Evolutionary conservation across 2,113 vertebrate species (phyloP).

Genomic region (Neoarius graeffei): DNA sequence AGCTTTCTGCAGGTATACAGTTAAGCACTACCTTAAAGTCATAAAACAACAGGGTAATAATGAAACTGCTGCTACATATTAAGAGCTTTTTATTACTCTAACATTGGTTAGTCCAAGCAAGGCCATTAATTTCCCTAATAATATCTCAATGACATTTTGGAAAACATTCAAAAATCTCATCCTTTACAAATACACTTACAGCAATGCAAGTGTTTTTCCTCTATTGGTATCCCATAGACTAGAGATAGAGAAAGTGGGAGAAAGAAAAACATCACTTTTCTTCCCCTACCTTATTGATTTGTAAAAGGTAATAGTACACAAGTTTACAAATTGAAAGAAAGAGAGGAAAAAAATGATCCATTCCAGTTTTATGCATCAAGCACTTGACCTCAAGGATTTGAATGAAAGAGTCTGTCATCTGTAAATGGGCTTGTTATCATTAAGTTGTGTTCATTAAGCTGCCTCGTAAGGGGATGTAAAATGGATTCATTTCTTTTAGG

Average conservation of each 20-base stretch:
- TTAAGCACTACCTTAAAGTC: conserved; percentile 6
- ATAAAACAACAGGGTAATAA: conserved; percentile 23
- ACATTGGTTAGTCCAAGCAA: conserved; percentile 69
- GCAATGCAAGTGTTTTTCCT: background rate
- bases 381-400: conserved; percentile 34
- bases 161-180: conserved; percentile 14
- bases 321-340: conserved; percentile 20
- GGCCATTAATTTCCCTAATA: conserved; percentile 49
- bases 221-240: conserved; percentile 29
- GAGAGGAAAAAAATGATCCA: conserved; percentile 6
- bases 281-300: conserved; percentile 25
- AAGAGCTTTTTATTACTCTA: conserved; percentile 16
- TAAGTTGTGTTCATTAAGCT: conserved; percentile 32
- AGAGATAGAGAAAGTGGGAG: conserved; percentile 44
- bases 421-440: conserved; percentile 49
- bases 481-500: conserved; percentile 29
- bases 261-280: conserved; percentile 1
- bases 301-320: background rate
- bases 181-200: background rate
- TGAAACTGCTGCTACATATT: background rate
- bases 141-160: background rate
- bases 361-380: conserved; percentile 23
- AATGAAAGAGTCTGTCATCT: conserved; percentile 23
- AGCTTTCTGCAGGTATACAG: background rate
- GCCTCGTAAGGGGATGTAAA: conserved; percentile 32